These are phyloP conservation scores for Dryobota labecula DNA, from an alignment of 2,888 invertebrate species.

Conservation along the genomic window DNA sequence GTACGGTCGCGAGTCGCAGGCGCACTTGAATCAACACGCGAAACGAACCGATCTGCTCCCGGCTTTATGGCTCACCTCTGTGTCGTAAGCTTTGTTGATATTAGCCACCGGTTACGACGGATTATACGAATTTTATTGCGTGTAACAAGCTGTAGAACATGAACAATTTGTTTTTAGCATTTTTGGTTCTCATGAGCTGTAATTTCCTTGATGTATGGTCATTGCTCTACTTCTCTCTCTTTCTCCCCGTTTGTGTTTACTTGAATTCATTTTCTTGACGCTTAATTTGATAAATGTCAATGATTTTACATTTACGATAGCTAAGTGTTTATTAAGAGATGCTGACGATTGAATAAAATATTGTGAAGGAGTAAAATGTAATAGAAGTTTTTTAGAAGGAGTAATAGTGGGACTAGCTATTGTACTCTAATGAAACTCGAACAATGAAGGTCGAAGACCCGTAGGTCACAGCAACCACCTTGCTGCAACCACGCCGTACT, in stretches of 20 bases:
- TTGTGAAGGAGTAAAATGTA: constrained; percentile 22
- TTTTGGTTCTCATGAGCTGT: constrained; percentile 55
- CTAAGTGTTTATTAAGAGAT: background rate
- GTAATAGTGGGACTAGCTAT: constrained; percentile 75
- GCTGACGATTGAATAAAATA: background rate
- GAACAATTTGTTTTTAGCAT: constrained; percentile 58
- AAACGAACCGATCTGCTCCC: constrained; percentile 67
- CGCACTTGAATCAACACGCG: constrained; percentile 84
- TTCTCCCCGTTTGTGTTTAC: constrained; percentile 14
- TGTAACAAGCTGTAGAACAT: constrained; percentile 69
- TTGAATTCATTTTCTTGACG: constrained; percentile 3
- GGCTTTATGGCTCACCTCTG: constrained; percentile 67
- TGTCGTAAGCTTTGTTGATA: constrained; percentile 74
- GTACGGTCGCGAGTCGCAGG: constrained; percentile 37
- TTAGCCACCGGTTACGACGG: constrained; percentile 71
- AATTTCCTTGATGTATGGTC: constrained; percentile 49
- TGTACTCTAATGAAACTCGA: constrained; percentile 85
- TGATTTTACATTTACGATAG: background rate
- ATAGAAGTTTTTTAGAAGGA: constrained; percentile 61
- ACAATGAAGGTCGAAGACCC: constrained; percentile 88
- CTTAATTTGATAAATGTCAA: background rate
- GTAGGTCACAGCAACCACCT: constrained; percentile 82
- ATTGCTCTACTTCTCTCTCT: constrained; percentile 48
- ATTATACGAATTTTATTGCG: constrained; percentile 72
- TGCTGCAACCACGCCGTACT: constrained; percentile 68